phyloP scores from a whole-genome alignment of 2,113 vertebrate species.

The Ranitomeya imitator region DNA sequence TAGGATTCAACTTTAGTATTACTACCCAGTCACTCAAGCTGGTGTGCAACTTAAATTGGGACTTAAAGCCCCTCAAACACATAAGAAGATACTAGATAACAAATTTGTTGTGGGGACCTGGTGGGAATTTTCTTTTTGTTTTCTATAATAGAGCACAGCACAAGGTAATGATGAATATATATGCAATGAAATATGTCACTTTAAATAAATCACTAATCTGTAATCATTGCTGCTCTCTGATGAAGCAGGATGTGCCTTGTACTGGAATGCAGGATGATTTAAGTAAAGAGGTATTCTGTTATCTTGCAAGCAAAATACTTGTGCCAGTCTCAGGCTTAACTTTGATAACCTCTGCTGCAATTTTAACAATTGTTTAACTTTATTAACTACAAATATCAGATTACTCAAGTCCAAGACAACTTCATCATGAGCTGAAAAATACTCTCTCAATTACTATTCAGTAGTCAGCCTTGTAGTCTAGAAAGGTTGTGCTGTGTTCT shows the following conservation, averaged over 20 bases:
- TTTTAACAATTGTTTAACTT: slow-evolving; percentile 40
- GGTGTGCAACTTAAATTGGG: no score
- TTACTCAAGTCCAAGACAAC: slow-evolving; percentile 33
- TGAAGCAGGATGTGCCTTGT: background rate
- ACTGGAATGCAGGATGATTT: slow-evolving; percentile 46
- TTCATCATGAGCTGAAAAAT: slow-evolving; percentile 14
- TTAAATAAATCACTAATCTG: background rate
- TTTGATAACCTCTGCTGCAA: slow-evolving; percentile 27
- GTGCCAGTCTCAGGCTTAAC: slow-evolving; percentile 37
- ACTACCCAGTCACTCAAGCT: no score
- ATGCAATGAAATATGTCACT: background rate
- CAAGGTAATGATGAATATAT: background rate
- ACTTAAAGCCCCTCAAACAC: no score
- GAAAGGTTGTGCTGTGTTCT: background rate
- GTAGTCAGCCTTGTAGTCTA: background rate
- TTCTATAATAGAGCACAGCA: background rate
- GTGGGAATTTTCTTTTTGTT: no score
- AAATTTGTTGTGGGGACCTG: no score
- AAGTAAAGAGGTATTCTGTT: slow-evolving; percentile 20
- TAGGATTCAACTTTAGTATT: no score
- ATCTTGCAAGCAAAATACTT: slow-evolving; percentile 34
- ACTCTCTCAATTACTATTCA: background rate
- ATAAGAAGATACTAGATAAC: no score
- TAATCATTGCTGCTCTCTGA: background rate
- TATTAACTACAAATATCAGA: slow-evolving; percentile 36